These are phyloP conservation scores for Platypus cylindrus DNA, from an alignment of 2,888 invertebrate species.

Conservation along the genomic window DNA sequence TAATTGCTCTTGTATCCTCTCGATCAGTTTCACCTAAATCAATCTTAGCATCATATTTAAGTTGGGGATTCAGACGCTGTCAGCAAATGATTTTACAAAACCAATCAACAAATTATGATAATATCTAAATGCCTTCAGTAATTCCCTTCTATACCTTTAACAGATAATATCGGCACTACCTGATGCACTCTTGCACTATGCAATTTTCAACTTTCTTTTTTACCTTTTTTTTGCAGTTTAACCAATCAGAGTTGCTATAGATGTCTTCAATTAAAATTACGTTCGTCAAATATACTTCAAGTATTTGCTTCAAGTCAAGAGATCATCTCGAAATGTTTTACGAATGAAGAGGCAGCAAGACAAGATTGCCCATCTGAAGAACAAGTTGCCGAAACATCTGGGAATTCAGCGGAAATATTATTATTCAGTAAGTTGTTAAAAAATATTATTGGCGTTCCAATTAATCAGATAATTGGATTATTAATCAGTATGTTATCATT, in stretches of 20 bases:
- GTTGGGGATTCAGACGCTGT: too few relatives aligned
- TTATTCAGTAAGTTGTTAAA: conserved; percentile 43
- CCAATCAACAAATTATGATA: too few relatives aligned
- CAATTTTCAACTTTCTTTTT: background rate
- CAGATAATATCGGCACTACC: too few relatives aligned
- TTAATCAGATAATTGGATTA: too few relatives aligned
- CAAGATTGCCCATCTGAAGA: conserved; percentile 43
- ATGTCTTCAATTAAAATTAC: conserved; percentile 46
- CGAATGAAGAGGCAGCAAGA: conserved; percentile 44
- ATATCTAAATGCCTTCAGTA: too few relatives aligned
- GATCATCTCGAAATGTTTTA: conserved; percentile 43
- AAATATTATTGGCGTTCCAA: too few relatives aligned
- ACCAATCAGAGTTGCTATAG: conserved; percentile 45
- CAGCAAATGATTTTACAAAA: too few relatives aligned
- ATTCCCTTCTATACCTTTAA: too few relatives aligned
- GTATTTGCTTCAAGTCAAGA: conserved; percentile 46
- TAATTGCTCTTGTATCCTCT: too few relatives aligned
- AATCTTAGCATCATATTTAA: too few relatives aligned
- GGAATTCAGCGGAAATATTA: conserved; percentile 37
- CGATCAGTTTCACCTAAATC: too few relatives aligned
- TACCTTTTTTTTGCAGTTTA: conserved; percentile 30
- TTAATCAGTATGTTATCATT: too few relatives aligned
- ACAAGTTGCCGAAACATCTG: conserved; percentile 25
- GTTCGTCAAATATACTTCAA: conserved; percentile 48
- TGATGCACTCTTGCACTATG: background rate